phyloP scores from a whole-genome alignment of 1,140 invertebrate species.

The Pantala flavescens region DNA sequence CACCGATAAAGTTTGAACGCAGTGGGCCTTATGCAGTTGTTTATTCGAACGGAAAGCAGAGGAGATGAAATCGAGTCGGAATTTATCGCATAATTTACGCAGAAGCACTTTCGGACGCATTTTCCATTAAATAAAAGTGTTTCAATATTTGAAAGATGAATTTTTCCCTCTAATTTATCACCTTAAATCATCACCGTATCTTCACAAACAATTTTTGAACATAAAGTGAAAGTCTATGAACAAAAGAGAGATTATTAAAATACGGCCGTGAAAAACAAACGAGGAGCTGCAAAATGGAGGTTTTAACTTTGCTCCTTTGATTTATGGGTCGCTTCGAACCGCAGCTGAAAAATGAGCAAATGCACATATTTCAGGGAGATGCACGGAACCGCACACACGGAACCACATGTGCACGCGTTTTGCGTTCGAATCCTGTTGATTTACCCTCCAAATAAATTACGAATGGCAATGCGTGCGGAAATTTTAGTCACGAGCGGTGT shows the following conservation, averaged over 20 bases:
- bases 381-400: background rate
- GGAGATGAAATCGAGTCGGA: background rate
- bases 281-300: background rate
- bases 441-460: background rate
- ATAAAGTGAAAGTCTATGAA: slow-evolving; percentile 10
- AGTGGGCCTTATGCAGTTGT: too few species aligned
- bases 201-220: background rate
- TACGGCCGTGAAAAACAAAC: background rate
- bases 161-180: background rate
- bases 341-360: background rate
- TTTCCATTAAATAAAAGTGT: background rate
- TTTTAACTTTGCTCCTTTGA: background rate
- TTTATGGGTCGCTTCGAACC: background rate
- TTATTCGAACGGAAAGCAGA: too few species aligned
- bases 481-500: background rate
- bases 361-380: background rate
- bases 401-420: background rate
- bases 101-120: background rate
- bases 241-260: background rate
- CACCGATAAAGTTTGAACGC: too few species aligned
- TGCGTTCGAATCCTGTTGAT: background rate
- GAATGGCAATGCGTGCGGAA: background rate
- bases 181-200: background rate
- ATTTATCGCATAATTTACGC: background rate
- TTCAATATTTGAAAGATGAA: background rate